Evolutionary conservation across 2,113 vertebrate genomes (phyloP).

Genomic region (Calyptommatus sinebrachiatus): DNA sequence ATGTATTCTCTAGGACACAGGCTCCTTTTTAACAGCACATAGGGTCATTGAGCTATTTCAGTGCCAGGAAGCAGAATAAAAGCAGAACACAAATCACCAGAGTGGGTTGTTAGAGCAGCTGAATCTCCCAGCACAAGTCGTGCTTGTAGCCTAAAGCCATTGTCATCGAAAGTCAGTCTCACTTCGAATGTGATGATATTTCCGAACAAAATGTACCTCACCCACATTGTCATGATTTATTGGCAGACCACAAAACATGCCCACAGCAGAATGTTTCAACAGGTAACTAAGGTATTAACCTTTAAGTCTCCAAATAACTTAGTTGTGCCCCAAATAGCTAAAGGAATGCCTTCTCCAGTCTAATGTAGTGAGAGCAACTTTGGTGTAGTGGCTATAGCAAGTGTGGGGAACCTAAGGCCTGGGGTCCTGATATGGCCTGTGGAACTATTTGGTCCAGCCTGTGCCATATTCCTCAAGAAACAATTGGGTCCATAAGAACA

Average conservation of each 20-base stretch:
- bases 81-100: background rate
- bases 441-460: too few species aligned
- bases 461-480: too few species aligned
- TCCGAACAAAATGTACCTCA: background rate
- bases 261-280: background rate
- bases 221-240: background rate
- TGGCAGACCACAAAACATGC: too few species aligned
- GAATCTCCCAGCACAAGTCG: slow-evolving; percentile 26
- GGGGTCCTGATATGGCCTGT: too few species aligned
- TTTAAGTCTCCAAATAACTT: too few species aligned
- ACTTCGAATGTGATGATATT: background rate
- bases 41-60: background rate
- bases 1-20: background rate
- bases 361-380: too few species aligned
- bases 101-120: slow-evolving; percentile 19
- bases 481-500: too few species aligned
- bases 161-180: background rate
- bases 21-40: background rate
- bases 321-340: too few species aligned
- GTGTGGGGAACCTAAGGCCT: too few species aligned
- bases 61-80: slow-evolving; percentile 9
- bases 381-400: too few species aligned
- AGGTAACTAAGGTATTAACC: too few species aligned
- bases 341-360: too few species aligned
- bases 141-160: background rate